Evolutionary conservation across 2,888 invertebrate genomes (phyloP), one percentile per base, ranked within the genome.

Genomic region (Nephrotoma guestfalica): DNA sequence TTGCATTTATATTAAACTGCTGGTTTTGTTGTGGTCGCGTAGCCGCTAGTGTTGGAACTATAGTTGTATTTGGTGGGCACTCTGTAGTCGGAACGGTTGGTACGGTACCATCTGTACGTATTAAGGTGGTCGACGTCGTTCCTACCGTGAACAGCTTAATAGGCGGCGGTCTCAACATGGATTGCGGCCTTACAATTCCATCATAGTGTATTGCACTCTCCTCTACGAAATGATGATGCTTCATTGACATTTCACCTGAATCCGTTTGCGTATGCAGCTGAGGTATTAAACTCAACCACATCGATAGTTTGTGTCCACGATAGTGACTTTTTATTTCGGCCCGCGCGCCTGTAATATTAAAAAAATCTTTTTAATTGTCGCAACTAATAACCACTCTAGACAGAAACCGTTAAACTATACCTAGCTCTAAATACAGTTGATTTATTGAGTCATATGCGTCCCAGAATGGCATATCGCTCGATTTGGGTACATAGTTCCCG

Each of bases 271-370:
- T 93, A 91, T 98, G 97, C 86, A 98, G 93, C 90, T 97, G 97
- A 86, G 97, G 97, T 90, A 97, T 96, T 86, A 97, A 93, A 88
- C 97, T 97, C 88, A 97, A 92, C 98, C 98, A 98, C 90, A 97
- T 93, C 51, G 97, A 97, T 94, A 98, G 95, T 92, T 97, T 97
- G 93, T 98, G 97, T 84, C 98, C 97, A 71, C 98, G 94, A 92
- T 98, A 98, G 92, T 98, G 98, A 90, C 96, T 96, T 88, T 95
- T 95, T 92, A 97, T 95, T 91, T 95, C 95, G 43, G 96, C 94
- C 89, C 94, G 95, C 89, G 92, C 93, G 90, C 95, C 95, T 95
- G 89, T 88, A 90, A 86, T 6, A 45, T 47, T 71, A 41, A 86
- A 41, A 83, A 41, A 86, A 86, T 84, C 93, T 92, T 71, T 71